Base-by-base conservation (phyloP, 2,888 invertebrate species). In the Cryptocephalus primarius region DNA sequence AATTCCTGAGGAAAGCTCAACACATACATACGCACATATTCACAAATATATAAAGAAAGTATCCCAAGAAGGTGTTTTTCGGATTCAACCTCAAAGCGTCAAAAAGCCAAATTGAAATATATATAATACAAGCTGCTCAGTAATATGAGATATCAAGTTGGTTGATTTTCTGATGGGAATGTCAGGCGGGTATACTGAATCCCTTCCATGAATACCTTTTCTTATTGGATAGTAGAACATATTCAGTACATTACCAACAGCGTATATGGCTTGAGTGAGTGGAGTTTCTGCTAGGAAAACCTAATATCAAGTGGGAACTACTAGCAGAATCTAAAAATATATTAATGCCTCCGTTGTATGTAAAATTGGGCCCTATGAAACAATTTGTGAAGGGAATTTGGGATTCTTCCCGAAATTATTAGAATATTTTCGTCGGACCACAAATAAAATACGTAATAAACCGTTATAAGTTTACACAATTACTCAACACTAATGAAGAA, bases 141-240 rank as follows among this genome's bases (percentile, higher is more conserved):
- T 34, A 59, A 54, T 47, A 58, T 56, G 34, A 63, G 62, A 50
- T 55, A 63, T 13, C 62, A 65, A 49, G n/a, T 56, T 63, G 55
- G 46, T 62, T 33, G 53, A 50, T 22, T 50, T 60, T 45, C 36
- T 60, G 32, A 45, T 52, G 32, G 58, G 58, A 51, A 46, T 57
- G 32, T 55, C 59, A 49, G 52, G 53, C 36, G 55, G 56, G 51
- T 34, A 34, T 9, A 9, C 9, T 9, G n/a, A 34, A 34, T 34
- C 34, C 34, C n/a, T 34, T 9, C n/a, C n/a, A n/a, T n/a, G n/a
- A n/a, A n/a, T 34, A 34, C 9, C 34, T 9, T 34, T 34, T 9
- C 34, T 34, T 34, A 34, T 34, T 9, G 34, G 34, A 52, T 14
- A 52, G 51, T 32, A 46, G 50, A 53, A 48, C 47, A 9, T 47